phyloP scores from a whole-genome alignment of 2,113 vertebrate genomes.

The Chiloscyllium plagiosum region DNA sequence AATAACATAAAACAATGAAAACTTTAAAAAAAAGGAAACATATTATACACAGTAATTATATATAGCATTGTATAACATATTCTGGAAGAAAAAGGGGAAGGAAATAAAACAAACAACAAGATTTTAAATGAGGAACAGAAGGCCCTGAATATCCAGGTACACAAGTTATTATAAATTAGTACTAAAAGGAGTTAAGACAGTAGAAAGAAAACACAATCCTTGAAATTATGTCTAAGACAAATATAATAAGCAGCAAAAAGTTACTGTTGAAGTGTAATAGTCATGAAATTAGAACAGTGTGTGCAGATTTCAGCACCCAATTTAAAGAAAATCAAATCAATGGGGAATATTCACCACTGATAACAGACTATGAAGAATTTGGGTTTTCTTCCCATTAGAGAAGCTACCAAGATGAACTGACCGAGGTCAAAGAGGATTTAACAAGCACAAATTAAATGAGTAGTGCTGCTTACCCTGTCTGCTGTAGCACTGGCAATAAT shows the following conservation, averaged over 20 bases:
- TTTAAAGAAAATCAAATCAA: background rate
- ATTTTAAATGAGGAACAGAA: background rate
- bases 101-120: background rate
- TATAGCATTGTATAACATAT: background rate
- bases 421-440: fast-evolving
- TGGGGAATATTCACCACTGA: background rate
- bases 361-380: background rate
- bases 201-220: background rate
- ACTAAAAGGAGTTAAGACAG: background rate
- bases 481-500: constrained; percentile 75
- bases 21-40: no score
- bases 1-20: background rate
- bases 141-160: background rate
- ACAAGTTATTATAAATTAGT: background rate
- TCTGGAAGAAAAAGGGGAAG: background rate
- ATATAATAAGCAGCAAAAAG: background rate
- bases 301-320: background rate
- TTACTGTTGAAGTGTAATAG: background rate
- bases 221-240: background rate
- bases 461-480: constrained; percentile 72
- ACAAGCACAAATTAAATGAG: fast-evolving
- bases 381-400: background rate
- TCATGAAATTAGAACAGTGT: background rate
- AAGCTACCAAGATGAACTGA: background rate
- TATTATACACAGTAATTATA: background rate